Conservation (phyloP, 1,140 invertebrate species). For the Lysiphlebus fabarum region DNA sequence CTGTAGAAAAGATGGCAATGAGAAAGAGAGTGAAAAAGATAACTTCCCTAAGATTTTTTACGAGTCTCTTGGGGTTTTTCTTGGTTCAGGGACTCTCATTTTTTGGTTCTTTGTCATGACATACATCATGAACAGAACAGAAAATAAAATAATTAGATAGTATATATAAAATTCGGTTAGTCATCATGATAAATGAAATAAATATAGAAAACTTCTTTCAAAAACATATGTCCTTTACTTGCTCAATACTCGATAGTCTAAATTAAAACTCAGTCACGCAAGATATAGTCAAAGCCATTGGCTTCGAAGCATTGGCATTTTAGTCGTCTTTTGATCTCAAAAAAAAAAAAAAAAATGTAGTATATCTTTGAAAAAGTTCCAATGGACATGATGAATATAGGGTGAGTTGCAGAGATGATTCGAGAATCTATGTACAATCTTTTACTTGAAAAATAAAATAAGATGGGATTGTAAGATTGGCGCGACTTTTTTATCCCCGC, state of each 20-base stretch:
- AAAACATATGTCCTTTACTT: no score
- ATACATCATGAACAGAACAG: neutral
- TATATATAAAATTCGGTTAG: no score
- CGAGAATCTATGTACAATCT: no score
- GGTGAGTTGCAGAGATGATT: neutral
- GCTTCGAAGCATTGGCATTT: neutral
- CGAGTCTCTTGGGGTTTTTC: conserved; percentile 36
- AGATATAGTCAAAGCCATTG: neutral
- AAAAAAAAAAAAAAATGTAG: neutral
- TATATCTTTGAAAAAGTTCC: conserved; percentile 14
- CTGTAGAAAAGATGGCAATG: conserved; percentile 1
- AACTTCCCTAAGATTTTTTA: conserved; percentile 26
- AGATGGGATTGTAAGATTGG: conserved; percentile 24
- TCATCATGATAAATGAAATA: no score
- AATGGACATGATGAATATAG: conserved; percentile 1
- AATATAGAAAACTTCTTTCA: neutral
- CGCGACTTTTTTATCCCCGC: conserved; percentile 23
- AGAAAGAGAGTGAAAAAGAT: neutral
- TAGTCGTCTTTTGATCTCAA: conserved; percentile 18
- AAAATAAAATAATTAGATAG: no score
- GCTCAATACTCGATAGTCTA: conserved; percentile 6
- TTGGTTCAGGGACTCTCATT: conserved; percentile 38
- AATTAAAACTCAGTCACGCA: conserved; percentile 14
- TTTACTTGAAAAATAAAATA: neutral
- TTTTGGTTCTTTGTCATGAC: conserved; percentile 26